A percentile compares a stretch with the other conserved stretches of the same genome.
Evolutionary conservation across 2,113 vertebrate genomes (phyloP).

Genomic region (Piliocolobus tephrosceles): DNA sequence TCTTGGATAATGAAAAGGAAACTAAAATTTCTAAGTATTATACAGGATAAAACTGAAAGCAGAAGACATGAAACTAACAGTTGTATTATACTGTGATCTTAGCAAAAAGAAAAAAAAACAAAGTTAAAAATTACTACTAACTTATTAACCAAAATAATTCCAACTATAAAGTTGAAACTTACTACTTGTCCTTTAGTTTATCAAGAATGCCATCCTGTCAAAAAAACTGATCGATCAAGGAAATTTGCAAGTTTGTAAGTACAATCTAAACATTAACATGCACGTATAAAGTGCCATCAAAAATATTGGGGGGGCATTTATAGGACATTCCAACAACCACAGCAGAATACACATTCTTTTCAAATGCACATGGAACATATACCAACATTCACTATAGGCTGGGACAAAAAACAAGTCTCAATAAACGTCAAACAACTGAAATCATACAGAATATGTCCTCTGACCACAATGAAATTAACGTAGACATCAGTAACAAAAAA

Average conservation of each 20-base stretch:
- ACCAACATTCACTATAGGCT: neutral
- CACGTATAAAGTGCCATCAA: conserved; percentile 15
- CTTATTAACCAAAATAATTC: conserved; percentile 22
- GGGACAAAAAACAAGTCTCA: conserved; percentile 22
- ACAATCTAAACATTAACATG: conserved; percentile 51
- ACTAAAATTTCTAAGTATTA: conserved; percentile 52
- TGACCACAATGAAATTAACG: conserved; percentile 48
- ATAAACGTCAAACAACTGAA: conserved; percentile 35
- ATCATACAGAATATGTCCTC: conserved; percentile 5
- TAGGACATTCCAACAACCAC: conserved; percentile 45
- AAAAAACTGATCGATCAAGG: conserved; percentile 43
- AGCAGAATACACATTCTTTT: conserved; percentile 46
- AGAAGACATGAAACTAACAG: conserved; percentile 48
- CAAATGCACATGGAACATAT: conserved; percentile 4
- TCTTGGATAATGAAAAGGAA: conserved; percentile 57
- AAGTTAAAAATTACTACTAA: conserved; percentile 30
- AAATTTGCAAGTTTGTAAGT: conserved; percentile 7
- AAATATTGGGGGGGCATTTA: neutral
- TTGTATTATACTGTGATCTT: neutral
- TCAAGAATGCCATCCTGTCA: neutral
- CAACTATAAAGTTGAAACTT: neutral
- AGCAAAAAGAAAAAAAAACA: neutral
- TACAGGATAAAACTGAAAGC: conserved; percentile 50
- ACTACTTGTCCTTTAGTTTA: neutral
- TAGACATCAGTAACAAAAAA: conserved; percentile 55